Conservation (phyloP, 2,888 invertebrate species). For the Melieria picta region DNA sequence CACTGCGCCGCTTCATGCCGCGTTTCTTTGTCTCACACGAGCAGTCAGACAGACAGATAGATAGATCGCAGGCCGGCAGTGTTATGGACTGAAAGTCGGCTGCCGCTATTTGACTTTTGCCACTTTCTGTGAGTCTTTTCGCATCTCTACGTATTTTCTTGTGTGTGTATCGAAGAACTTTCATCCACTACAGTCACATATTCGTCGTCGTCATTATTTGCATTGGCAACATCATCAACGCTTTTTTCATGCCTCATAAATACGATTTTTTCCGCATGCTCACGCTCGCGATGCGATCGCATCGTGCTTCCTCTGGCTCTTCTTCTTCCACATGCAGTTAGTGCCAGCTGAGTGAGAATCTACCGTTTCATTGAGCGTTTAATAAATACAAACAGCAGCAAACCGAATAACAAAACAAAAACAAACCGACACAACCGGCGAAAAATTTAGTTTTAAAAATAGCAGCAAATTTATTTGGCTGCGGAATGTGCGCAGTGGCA, state of each 20-base stretch:
- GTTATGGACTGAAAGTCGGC: neutral
- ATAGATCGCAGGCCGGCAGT: too few species aligned
- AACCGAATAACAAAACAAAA: neutral
- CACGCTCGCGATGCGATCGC: neutral
- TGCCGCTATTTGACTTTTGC: conserved; percentile 19
- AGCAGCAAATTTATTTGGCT: neutral
- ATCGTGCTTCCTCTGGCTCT: neutral
- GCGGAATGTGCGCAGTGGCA: neutral
- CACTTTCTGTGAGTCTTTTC: neutral
- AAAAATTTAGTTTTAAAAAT: neutral
- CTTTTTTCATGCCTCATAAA: neutral
- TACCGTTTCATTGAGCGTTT: conserved; percentile 15
- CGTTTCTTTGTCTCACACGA: neutral
- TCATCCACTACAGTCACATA: neutral
- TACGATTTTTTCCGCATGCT: too few species aligned
- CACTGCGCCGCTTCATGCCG: neutral
- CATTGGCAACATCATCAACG: conserved; percentile 6
- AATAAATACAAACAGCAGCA: conserved; percentile 12
- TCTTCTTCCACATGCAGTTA: neutral
- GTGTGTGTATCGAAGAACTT: conserved; percentile 5
- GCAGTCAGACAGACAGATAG: too few species aligned
- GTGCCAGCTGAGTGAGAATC: neutral
- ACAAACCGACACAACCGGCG: neutral
- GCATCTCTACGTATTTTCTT: too few species aligned
- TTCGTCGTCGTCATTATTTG: neutral